Conservation (phyloP, 2,113 vertebrate genomes). For the Corythoichthys haematopterus region DNA sequence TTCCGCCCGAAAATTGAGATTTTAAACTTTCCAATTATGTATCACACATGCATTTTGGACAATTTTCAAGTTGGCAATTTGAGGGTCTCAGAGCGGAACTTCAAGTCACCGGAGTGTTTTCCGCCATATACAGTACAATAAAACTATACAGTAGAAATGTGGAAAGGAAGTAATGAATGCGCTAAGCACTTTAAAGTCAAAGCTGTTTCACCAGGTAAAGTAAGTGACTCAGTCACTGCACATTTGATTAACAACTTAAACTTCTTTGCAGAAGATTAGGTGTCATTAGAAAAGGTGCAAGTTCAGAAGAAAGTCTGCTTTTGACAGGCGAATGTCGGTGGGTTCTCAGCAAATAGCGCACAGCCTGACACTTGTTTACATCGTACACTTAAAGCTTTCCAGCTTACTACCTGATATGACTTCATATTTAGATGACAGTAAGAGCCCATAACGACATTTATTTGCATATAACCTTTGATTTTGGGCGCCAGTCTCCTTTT, state of each 20-base stretch:
- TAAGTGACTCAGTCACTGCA: constrained; percentile 58
- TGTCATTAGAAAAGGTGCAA: constrained; percentile 41
- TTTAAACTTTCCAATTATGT: no score
- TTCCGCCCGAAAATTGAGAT: no score
- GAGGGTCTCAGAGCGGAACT: no score
- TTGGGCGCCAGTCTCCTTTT: constrained; percentile 60
- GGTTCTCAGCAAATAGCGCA: constrained; percentile 48
- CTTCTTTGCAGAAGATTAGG: constrained; percentile 35
- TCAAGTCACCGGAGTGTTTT: no score
- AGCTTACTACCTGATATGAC: constrained; percentile 58
- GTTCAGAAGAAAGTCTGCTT: constrained; percentile 17
- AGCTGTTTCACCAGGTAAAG: constrained; percentile 39
- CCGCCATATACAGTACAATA: constrained; percentile 11
- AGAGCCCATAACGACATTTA: constrained; percentile 46
- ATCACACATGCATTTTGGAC: no score
- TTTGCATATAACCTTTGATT: constrained; percentile 79
- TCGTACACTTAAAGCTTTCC: constrained; percentile 64
- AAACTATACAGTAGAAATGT: constrained; percentile 1
- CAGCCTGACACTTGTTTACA: constrained; percentile 72
- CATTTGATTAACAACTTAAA: constrained; percentile 61
- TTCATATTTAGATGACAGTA: constrained; percentile 63
- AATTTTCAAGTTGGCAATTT: no score
- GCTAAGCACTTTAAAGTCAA: constrained; percentile 69
- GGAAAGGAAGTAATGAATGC: constrained; percentile 38
- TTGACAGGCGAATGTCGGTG: constrained; percentile 46